Evolutionary conservation across 2,797 vertebrate species (phyloP).

Genomic region (Hoplostethus atlanticus): DNA sequence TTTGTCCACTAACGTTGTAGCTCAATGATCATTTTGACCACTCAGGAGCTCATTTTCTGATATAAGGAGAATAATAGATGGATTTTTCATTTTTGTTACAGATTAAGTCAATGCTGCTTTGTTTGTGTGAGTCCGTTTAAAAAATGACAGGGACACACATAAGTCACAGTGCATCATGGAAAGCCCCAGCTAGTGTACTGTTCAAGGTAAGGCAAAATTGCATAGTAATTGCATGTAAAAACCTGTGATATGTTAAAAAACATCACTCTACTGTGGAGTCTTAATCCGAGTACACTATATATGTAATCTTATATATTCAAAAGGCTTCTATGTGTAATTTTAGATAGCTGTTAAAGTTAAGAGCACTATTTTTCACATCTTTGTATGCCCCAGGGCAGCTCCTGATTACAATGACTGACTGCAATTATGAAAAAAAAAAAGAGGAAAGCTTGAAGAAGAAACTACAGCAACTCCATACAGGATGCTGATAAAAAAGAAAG

Average conservation of each 20-base stretch:
- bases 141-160: not conserved
- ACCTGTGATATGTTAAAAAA: not conserved
- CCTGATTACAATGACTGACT: constrained; percentile 24
- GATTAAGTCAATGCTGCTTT: not conserved
- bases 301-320: constrained; percentile 13
- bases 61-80: not conserved
- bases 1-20: not conserved
- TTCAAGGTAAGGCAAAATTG: not conserved
- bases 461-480: constrained; percentile 21
- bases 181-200: not conserved
- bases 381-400: constrained; percentile 25
- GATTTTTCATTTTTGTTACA: not conserved
- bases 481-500: constrained; percentile 7
- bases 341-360: constrained; percentile 1
- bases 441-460: constrained; percentile 29
- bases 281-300: constrained; percentile 1
- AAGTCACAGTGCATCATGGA: not conserved
- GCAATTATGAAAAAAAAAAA: constrained; percentile 39
- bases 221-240: not conserved
- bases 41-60: not conserved
- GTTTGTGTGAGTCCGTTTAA: not conserved
- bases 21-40: not conserved
- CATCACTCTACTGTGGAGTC: constrained; percentile 16
- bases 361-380: constrained; percentile 18
- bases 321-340: constrained; percentile 24